phyloP scores from a whole-genome alignment of 2,113 vertebrate genomes.

The Psittacula cyanocephala region DNA sequence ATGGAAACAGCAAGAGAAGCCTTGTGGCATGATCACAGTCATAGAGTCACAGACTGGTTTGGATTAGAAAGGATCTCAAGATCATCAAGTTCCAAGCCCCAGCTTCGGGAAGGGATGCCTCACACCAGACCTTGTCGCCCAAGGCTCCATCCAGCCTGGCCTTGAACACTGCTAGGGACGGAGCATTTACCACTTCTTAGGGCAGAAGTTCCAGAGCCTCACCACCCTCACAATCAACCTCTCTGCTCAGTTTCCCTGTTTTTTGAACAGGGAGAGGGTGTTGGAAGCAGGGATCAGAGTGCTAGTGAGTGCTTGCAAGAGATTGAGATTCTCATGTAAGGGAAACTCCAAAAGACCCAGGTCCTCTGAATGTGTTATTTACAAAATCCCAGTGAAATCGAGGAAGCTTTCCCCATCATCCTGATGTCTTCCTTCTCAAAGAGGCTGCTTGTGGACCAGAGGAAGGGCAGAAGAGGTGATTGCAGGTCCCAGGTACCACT shows the following conservation, averaged over 20 bases:
- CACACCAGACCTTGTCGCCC: background rate
- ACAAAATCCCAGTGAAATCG: background rate
- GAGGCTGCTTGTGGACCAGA: background rate
- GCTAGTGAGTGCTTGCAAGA: background rate
- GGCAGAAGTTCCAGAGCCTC: background rate
- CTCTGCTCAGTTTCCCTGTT: background rate
- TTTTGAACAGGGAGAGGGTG: background rate
- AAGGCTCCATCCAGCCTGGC: background rate
- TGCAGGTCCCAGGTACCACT: background rate
- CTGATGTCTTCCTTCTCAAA: background rate
- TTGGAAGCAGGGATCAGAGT: background rate
- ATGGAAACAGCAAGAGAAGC: background rate
- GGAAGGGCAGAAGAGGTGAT: background rate
- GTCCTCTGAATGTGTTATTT: background rate
- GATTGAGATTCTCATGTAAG: background rate
- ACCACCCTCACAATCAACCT: background rate
- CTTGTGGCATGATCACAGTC: background rate
- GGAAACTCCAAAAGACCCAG: background rate
- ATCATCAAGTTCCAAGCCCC: background rate
- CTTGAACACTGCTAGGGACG: background rate
- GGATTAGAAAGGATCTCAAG: background rate
- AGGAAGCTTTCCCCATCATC: background rate
- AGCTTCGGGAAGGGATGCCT: background rate
- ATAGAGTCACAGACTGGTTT: background rate
- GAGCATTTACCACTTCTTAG: background rate